Percentiles rank a stretch among this genome's conserved stretches.
These are phyloP conservation scores for Chionis minor DNA, from an alignment of 2,113 vertebrate species.

Conservation along the genomic window DNA sequence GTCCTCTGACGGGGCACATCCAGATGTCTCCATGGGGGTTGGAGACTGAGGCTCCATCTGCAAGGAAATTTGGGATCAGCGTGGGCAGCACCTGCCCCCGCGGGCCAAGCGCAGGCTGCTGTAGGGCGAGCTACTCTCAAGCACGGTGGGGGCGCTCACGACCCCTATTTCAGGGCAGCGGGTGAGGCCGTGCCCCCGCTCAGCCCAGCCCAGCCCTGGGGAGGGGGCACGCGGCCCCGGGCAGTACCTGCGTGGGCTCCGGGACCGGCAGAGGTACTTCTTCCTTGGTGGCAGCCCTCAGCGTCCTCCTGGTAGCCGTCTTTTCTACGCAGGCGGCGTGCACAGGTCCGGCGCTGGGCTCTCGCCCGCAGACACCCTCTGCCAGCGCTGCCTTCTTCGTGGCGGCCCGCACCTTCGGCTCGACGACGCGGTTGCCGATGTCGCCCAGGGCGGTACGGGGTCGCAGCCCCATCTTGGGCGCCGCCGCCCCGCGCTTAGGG, in stretches of 20 bases:
- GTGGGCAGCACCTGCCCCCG: rapidly evolving
- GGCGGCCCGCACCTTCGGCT: background rate
- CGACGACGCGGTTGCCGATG: slow-evolving; percentile 72
- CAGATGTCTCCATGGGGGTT: slow-evolving; percentile 75
- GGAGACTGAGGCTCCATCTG: slow-evolving; percentile 58
- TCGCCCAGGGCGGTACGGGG: slow-evolving; percentile 76
- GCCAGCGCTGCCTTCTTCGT: slow-evolving; percentile 62
- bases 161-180: background rate
- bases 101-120: rapidly evolving
- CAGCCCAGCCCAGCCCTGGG: background rate
- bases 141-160: background rate
- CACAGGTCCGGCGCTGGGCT: rapidly evolving
- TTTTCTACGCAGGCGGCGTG: rapidly evolving
- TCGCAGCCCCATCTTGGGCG: slow-evolving; percentile 48
- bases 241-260: background rate
- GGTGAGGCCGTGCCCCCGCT: rapidly evolving
- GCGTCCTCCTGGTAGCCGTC: rapidly evolving
- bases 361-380: rapidly evolving
- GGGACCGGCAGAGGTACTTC: rapidly evolving
- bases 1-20: slow-evolving; percentile 64
- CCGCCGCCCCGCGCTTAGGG: slow-evolving; percentile 47
- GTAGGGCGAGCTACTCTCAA: rapidly evolving
- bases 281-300: rapidly evolving
- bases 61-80: background rate
- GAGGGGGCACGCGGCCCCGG: rapidly evolving